Conservation (phyloP, 2,113 vertebrate genomes). For the Xenus cinereus region DNA sequence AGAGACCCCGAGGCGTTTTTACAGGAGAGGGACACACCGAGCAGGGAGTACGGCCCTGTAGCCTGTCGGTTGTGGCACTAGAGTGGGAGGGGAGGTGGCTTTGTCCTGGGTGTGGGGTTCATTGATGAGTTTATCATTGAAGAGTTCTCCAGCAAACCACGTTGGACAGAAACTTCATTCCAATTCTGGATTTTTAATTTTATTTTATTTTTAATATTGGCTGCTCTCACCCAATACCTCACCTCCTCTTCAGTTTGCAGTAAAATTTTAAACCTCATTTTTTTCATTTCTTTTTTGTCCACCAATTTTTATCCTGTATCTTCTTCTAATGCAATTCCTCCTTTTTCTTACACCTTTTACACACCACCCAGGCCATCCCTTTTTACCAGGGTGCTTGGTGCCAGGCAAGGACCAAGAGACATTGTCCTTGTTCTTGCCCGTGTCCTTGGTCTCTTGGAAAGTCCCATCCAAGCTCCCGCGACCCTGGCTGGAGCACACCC, state of each 20-base stretch:
- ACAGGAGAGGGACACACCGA: fast-evolving
- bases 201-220: not conserved
- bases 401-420: not conserved
- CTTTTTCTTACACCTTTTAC: not conserved
- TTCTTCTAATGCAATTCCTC: not conserved
- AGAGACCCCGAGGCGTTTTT: not conserved
- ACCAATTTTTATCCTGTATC: not conserved
- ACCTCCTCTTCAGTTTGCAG: not conserved
- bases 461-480: fast-evolving
- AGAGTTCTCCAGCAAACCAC: not conserved
- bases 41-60: too few species aligned
- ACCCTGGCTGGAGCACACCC: not conserved
- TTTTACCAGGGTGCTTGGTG: not conserved
- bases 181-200: not conserved
- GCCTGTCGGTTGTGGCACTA: fast-evolving
- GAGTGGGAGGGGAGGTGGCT: fast-evolving
- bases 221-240: not conserved
- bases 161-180: not conserved
- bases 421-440: not conserved
- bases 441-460: not conserved
- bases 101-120: fast-evolving
- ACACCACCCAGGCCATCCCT: not conserved
- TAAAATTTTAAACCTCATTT: not conserved
- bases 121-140: not conserved
- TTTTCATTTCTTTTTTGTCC: not conserved